phyloP scores from a whole-genome alignment of 1,140 invertebrate species.

The Penaeus japonicus region DNA sequence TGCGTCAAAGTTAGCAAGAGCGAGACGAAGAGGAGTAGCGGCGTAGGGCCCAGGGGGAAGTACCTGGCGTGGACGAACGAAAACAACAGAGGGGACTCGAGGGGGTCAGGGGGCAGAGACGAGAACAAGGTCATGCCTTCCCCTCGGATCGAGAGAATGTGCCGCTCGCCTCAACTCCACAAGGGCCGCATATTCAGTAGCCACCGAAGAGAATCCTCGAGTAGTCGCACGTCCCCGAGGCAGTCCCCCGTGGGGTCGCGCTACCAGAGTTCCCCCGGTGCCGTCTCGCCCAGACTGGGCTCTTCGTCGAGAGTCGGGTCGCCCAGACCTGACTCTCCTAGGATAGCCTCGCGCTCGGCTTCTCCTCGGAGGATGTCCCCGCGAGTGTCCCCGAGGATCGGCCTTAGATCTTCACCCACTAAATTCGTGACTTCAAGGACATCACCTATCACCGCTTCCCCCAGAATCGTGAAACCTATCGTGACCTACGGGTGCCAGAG shows the following conservation, averaged over 20 bases:
- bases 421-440: no score
- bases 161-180: slow-evolving; percentile 33
- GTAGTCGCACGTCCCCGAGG: no score
- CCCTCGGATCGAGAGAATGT: slow-evolving; percentile 15
- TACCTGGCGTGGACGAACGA: background rate
- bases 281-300: no score
- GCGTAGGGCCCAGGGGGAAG: background rate
- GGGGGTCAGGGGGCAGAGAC: background rate
- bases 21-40: no score
- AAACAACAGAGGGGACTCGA: background rate
- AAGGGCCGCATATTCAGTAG: background rate
- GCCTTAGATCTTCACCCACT: background rate
- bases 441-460: no score
- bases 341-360: background rate
- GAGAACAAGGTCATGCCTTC: slow-evolving; percentile 10
- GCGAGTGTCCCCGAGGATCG: no score
- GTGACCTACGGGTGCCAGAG: no score
- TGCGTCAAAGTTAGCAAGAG: no score
- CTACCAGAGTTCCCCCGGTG: no score
- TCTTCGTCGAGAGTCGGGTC: background rate
- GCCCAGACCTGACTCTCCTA: background rate
- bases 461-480: no score
- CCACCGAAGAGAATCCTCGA: background rate
- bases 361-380: no score
- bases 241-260: no score